Conservation (phyloP, 2,113 vertebrate species). For the Salvelinus fontinalis region DNA sequence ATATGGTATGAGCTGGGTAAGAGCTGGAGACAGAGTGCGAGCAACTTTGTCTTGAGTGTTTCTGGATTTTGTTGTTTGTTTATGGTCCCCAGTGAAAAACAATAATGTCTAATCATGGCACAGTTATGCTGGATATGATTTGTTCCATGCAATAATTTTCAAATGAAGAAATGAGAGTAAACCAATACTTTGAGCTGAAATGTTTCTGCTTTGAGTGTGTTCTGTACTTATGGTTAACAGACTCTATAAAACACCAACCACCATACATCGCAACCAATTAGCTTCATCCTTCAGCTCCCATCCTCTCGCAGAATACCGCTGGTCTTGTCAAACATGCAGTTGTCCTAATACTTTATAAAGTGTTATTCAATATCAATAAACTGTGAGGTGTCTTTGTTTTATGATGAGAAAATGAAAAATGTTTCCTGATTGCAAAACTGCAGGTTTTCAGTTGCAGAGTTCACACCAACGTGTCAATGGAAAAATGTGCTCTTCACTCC, state of each 20-base stretch:
- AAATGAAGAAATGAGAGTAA: not conserved
- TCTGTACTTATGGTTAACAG: not conserved
- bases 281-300: not conserved
- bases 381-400: conserved; percentile 1
- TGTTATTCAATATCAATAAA: conserved; percentile 14
- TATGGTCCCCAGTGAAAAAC: too few relatives aligned
- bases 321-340: not conserved
- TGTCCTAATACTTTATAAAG: not conserved
- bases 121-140: not conserved
- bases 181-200: not conserved
- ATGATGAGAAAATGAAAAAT: conserved; percentile 37
- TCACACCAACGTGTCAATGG: conserved; percentile 27
- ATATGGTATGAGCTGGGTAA: too few relatives aligned
- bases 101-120: not conserved
- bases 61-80: too few relatives aligned
- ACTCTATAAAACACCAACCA: not conserved
- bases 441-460: conserved; percentile 33
- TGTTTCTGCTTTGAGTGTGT: not conserved
- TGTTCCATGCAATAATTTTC: not conserved
- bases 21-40: too few relatives aligned
- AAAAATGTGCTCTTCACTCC: conserved; percentile 19
- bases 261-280: not conserved
- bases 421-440: conserved; percentile 34
- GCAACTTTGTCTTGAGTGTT: too few relatives aligned
- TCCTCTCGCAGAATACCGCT: not conserved